Evolutionary conservation across 2,113 vertebrate species (phyloP).

Genomic region (Pterocles burchelli): DNA sequence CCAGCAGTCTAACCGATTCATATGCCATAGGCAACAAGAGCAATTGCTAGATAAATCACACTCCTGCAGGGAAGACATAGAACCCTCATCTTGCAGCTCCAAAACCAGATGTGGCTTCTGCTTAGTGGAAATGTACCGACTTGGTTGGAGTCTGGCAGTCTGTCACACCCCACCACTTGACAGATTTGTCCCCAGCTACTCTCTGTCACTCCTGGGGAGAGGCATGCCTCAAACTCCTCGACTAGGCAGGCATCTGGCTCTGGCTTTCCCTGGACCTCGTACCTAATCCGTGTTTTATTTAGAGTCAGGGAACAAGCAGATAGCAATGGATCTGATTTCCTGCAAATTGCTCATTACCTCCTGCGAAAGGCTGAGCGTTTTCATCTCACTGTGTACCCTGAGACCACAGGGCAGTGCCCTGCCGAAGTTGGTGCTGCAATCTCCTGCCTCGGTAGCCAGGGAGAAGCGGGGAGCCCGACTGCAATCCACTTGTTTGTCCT

Average conservation of each 20-base stretch:
- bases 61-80: background rate
- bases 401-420: background rate
- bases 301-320: background rate
- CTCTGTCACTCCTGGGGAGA: fast-evolving
- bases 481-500: background rate
- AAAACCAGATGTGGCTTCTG: background rate
- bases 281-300: background rate
- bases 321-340: background rate
- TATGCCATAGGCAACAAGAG: background rate
- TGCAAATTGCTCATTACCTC: background rate
- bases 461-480: background rate
- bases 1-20: background rate
- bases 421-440: background rate
- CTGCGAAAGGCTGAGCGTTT: background rate
- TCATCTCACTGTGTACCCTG: background rate
- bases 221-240: background rate
- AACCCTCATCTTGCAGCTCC: background rate
- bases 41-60: background rate
- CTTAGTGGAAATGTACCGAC: background rate
- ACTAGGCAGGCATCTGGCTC: background rate
- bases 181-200: background rate
- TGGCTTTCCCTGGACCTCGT: background rate
- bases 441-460: background rate
- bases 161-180: background rate
- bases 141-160: background rate